These are phyloP conservation scores for Accipiter cooperii DNA, from an alignment of 2,113 vertebrate species.

Conservation along the genomic window DNA sequence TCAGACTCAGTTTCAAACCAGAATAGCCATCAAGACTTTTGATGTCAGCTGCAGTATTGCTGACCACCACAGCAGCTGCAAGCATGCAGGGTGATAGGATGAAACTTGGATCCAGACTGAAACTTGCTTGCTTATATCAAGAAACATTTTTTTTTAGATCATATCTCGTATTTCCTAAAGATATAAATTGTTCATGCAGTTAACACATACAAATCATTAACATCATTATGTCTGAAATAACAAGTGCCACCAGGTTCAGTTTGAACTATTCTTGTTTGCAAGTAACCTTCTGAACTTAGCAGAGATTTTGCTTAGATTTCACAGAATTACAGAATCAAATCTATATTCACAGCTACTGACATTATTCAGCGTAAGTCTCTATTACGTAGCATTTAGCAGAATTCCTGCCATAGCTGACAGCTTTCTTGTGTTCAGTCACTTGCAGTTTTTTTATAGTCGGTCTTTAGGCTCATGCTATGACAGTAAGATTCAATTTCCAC, in stretches of 20 bases:
- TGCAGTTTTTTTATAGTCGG: not conserved
- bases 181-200: not conserved
- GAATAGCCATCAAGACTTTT: not conserved
- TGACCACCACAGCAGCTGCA: not conserved
- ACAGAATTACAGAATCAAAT: not conserved
- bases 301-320: not conserved
- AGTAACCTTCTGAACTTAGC: not conserved
- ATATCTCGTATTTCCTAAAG: not conserved
- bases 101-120: not conserved
- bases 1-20: not conserved
- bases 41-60: not conserved
- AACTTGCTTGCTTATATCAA: not conserved
- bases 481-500: not conserved
- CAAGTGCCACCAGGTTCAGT: rapidly evolving
- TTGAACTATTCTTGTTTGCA: not conserved
- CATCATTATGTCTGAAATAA: not conserved
- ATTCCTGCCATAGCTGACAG: not conserved
- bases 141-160: not conserved
- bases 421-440: not conserved
- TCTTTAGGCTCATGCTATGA: not conserved
- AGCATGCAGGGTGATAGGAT: not conserved
- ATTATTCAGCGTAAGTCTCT: not conserved
- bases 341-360: not conserved
- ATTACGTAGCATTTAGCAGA: not conserved
- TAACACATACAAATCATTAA: not conserved